Evolutionary conservation across 2,888 invertebrate genomes (phyloP), one percentile per base, ranked within the genome.

Genomic region (Hypolimnas misippus): DNA sequence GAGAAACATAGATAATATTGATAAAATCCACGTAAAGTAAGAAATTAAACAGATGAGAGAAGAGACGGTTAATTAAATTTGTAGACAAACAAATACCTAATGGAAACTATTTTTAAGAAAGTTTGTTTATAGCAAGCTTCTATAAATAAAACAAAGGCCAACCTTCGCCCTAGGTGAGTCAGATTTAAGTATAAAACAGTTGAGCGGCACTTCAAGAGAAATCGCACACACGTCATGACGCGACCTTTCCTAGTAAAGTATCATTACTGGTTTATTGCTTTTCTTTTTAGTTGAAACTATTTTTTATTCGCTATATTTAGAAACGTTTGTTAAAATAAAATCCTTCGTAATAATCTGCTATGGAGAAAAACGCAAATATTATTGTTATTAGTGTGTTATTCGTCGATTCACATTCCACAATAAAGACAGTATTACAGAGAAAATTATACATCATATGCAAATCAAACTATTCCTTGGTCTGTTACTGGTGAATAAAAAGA

Each of bases 121-220:
- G 50, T 57, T 57, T 38, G 38, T 55, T 61, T 55, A 38, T 57
- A 65, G 65, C 44, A 57, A 40, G 59, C 21, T 66, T 61, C 55
- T 64, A 70, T 65, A 70, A 70, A 73, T 71, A 68, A 70, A 73
- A 73, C 70, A 70, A 68, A 68, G 69, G 42, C 57, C 59, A 64
- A 57, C 62, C 67, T 71, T 70, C 67, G 69, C 67, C 66, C 65
- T 65, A 35, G 59, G 57, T 75, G 76, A 76, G 68, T 76, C 76
- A 76, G 72, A 46, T 66, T 69, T 67, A 69, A 66, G 68, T 67
- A 66, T 68, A 69, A 68, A 66, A 35, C 55, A 53, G 33, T 42
- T 19, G 67, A 66, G 58, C 62, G 67, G 68, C 70, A 71, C 70
- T 73, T 70, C 72, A 63, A 64, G 65, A 46, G 44, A 46, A 46